Evolutionary conservation across 2,888 invertebrate genomes (phyloP).

Genomic region (Heliothis peltigera): DNA sequence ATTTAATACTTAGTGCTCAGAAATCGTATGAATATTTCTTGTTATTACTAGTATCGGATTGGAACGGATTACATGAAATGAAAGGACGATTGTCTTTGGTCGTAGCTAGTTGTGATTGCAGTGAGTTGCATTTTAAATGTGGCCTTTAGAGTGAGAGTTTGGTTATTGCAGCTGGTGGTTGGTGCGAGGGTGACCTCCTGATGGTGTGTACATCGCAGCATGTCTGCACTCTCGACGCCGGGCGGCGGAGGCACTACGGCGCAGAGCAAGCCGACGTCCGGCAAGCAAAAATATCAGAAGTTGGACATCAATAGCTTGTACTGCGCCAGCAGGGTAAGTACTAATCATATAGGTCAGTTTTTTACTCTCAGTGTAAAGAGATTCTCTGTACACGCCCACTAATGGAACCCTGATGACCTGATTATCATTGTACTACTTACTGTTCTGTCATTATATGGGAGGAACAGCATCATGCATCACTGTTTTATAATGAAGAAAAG

Average conservation of each 20-base stretch:
- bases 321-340: slow-evolving; percentile 95
- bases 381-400: slow-evolving; percentile 49
- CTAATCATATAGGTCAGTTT: slow-evolving; percentile 18
- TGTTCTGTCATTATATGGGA: neutral
- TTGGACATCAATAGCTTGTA: slow-evolving; percentile 99
- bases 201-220: slow-evolving; percentile 98
- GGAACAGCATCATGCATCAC: neutral
- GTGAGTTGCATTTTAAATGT: slow-evolving; percentile 63
- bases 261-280: slow-evolving; percentile 90
- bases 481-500: neutral
- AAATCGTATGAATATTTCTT: slow-evolving; percentile 26
- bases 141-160: slow-evolving; percentile 68
- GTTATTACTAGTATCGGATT: slow-evolving; percentile 34
- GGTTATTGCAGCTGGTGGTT: slow-evolving; percentile 88
- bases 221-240: slow-evolving; percentile 98
- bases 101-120: slow-evolving; percentile 54
- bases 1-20: slow-evolving; percentile 35
- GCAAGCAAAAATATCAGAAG: slow-evolving; percentile 98
- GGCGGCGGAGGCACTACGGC: slow-evolving; percentile 90
- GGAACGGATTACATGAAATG: slow-evolving; percentile 62
- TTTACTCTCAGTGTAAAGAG: slow-evolving; percentile 45
- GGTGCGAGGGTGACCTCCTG: slow-evolving; percentile 88
- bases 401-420: slow-evolving; percentile 20
- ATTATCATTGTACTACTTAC: slow-evolving; percentile 4
- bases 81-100: slow-evolving; percentile 69